Evolutionary conservation across 2,888 invertebrate species (phyloP), one percentile per base, ranked within the genome.

Genomic region (Acrocera orbiculus): DNA sequence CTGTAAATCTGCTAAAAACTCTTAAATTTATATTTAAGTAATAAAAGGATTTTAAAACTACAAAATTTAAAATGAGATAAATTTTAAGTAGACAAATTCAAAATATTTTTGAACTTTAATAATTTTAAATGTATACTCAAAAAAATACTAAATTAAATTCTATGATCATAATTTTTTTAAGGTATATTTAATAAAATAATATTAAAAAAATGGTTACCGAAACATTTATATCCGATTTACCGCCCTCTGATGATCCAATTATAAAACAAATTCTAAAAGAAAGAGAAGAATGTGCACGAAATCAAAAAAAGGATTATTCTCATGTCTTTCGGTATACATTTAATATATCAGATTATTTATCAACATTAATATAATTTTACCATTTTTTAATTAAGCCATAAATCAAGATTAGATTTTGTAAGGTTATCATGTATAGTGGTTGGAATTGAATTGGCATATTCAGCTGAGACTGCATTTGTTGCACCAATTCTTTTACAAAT

Each of bases 381-480:
- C n/a, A n/a, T n/a, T n/a, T n/a, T n/a, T n/a, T n/a, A n/a, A 32
- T 39, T 5, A 20, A 43, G 43, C 29, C 45, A 44, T 15, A 58
- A 55, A 41, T 52, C 58, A 2, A 46, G 53, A 7, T 47, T 53
- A 13, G 60, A 60, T 36, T 43, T 60, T 33, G 50, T 52, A 32
- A 53, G 60, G 2, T 39, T 60, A 14, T 52, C 57, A 5, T 50
- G 54, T 16, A 54, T 60, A 14, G 54, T 59, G 8, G 53, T 61
- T 48, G 73, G 72, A 11, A 71, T 73, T 17, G 73, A 73, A 47
- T 67, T 74, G 43, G 71, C 73, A 27, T 74, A 74, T 47, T 67
- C 73, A 1, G 73, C 73, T 0, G 73, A 74, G 52, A 74, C 73
- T 2, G 72, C 73, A 2, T 73, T 73, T 45, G 73, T 73, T 1